Percentiles rank a stretch among this genome's conserved stretches.
These are phyloP conservation scores for Tetramorium bicarinatum DNA, from an alignment of 2,888 invertebrate genomes.

Conservation along the genomic window DNA sequence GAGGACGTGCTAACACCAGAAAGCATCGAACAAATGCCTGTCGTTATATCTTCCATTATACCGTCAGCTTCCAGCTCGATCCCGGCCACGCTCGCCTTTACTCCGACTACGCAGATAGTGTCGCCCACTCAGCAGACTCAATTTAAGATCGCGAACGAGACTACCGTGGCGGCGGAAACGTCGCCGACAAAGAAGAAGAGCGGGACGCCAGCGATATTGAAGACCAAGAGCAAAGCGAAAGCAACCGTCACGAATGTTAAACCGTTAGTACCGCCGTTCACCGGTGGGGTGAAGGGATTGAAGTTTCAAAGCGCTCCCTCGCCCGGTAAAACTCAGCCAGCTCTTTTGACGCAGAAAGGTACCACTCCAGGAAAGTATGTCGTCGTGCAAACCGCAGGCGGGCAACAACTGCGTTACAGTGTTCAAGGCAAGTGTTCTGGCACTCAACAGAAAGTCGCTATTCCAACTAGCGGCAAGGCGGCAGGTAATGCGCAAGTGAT, in stretches of 20 bases:
- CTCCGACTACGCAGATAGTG: slow-evolving; percentile 76
- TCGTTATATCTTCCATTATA: slow-evolving; percentile 87
- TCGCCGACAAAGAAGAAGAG: slow-evolving; percentile 81
- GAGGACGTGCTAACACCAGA: slow-evolving; percentile 91
- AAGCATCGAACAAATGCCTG: slow-evolving; percentile 90
- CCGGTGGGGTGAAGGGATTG: slow-evolving; percentile 80
- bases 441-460: slow-evolving; percentile 79
- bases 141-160: slow-evolving; percentile 67
- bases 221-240: slow-evolving; percentile 82
- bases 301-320: slow-evolving; percentile 79
- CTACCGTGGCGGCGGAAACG: slow-evolving; percentile 45
- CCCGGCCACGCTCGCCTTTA: slow-evolving; percentile 71
- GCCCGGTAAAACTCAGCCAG: slow-evolving; percentile 71
- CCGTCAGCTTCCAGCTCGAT: slow-evolving; percentile 68
- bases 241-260: slow-evolving; percentile 84
- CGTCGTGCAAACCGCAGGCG: slow-evolving; percentile 82
- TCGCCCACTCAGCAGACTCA: slow-evolving; percentile 70
- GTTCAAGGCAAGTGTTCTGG: slow-evolving; percentile 79
- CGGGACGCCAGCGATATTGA: slow-evolving; percentile 82
- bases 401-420: slow-evolving; percentile 82
- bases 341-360: slow-evolving; percentile 77
- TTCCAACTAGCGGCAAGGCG: slow-evolving; percentile 75
- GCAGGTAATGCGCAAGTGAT: slow-evolving; percentile 82
- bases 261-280: slow-evolving; percentile 82
- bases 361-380: slow-evolving; percentile 82